phyloP scores from a whole-genome alignment of 2,797 vertebrate species.

The Spheniscus humboldti region DNA sequence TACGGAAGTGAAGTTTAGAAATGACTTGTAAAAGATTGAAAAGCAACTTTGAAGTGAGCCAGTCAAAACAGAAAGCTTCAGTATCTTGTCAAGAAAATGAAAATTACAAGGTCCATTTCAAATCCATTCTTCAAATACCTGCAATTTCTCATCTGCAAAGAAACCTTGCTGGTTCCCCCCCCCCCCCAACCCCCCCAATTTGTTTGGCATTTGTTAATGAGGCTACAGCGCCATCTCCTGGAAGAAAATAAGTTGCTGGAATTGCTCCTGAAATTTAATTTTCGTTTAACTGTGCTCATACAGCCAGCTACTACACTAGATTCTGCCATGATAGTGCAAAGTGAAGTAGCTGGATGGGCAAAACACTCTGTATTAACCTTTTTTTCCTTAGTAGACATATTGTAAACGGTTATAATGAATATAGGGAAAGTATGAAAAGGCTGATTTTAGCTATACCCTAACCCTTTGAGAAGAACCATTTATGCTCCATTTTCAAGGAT shows the following conservation, averaged over 20 bases:
- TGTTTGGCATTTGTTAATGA: background rate
- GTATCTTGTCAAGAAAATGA: background rate
- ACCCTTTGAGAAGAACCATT: background rate
- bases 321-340: background rate
- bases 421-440: background rate
- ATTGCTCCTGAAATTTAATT: background rate
- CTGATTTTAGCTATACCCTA: background rate
- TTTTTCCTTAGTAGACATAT: background rate
- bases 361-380: background rate
- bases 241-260: background rate
- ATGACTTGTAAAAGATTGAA: background rate
- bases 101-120: background rate
- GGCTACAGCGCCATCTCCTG: conserved; percentile 72
- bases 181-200: fast-evolving
- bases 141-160: fast-evolving
- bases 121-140: background rate
- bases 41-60: background rate
- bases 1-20: background rate
- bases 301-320: fast-evolving
- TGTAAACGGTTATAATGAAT: background rate
- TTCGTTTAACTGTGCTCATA: background rate
- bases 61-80: background rate
- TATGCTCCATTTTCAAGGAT: background rate
- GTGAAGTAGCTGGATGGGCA: background rate
- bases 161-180: fast-evolving